Evolutionary conservation across 2,797 vertebrate species (phyloP).

Genomic region (Pangasius mekongensis): DNA sequence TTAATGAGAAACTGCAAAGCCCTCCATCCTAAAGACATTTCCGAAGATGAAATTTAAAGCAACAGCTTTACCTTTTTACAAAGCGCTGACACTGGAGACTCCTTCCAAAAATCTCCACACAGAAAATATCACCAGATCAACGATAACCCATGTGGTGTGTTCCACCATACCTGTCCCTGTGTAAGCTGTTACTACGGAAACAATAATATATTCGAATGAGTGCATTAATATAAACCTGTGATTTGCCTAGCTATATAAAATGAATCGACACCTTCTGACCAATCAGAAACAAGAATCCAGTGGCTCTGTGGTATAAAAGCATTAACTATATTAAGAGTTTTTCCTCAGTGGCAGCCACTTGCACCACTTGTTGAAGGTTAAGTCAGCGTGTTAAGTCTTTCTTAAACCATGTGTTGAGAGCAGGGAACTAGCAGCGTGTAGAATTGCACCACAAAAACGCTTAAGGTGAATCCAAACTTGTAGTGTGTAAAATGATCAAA

Average conservation of each 20-base stretch:
- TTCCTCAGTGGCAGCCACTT: background rate
- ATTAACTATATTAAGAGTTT: background rate
- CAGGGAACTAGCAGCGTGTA: background rate
- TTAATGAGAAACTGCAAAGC: background rate
- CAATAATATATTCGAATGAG: background rate
- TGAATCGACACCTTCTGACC: background rate
- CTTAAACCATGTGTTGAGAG: background rate
- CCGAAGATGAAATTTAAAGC: background rate
- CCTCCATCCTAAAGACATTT: background rate
- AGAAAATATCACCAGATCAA: background rate
- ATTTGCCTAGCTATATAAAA: background rate
- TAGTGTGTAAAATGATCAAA: constrained; percentile 25
- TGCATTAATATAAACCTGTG: background rate
- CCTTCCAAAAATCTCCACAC: background rate
- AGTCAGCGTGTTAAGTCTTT: constrained; percentile 11
- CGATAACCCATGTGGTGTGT: background rate
- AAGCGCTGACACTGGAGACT: background rate
- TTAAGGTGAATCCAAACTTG: constrained; percentile 13
- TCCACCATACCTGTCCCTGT: background rate
- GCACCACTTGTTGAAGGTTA: background rate
- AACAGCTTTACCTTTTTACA: background rate
- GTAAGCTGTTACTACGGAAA: background rate
- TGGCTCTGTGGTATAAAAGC: background rate
- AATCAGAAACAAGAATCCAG: background rate
- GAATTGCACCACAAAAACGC: background rate